A percentile compares a stretch with the other conserved stretches of the same genome.
Conservation (phyloP, 2,888 invertebrate species). For the Ecliptopera silaceata region DNA sequence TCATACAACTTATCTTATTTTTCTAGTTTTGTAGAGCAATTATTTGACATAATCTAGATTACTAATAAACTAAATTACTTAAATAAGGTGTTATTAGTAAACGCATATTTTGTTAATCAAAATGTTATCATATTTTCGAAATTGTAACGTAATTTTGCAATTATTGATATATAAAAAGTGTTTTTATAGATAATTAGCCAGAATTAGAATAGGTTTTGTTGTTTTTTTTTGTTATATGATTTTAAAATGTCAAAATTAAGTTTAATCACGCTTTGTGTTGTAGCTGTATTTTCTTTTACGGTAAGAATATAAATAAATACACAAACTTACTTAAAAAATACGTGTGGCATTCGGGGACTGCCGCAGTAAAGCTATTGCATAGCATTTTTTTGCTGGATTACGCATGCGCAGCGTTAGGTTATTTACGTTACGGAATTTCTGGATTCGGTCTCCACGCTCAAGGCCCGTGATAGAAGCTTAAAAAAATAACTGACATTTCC, state of each 20-base stretch:
- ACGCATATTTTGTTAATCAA: constrained; percentile 1
- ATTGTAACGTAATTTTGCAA: constrained; percentile 23
- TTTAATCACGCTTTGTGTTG: constrained; percentile 21
- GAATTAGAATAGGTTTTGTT: constrained; percentile 21
- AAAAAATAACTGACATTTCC: no score
- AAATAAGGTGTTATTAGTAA: constrained; percentile 3
- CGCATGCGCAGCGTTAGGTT: no score
- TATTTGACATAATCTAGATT: background rate
- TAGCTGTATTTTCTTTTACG: constrained; percentile 30
- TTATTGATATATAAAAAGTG: constrained; percentile 32
- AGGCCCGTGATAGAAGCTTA: no score
- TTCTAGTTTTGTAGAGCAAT: background rate
- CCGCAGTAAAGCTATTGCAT: no score
- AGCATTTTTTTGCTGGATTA: no score
- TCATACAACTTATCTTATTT: background rate
- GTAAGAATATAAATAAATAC: constrained; percentile 24
- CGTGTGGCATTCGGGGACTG: no score
- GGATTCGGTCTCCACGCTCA: no score
- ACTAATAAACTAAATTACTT: constrained; percentile 6
- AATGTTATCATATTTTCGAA: constrained; percentile 11
- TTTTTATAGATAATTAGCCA: constrained; percentile 26
- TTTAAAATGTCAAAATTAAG: constrained; percentile 30
- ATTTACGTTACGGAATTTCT: no score
- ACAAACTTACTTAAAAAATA: background rate
- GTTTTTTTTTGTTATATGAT: constrained; percentile 22